Percentiles rank a stretch among this genome's conserved stretches.
phyloP scores from a whole-genome alignment of 64 coral and sea anemone genomes.

The Catalaphyllia jardinei region DNA sequence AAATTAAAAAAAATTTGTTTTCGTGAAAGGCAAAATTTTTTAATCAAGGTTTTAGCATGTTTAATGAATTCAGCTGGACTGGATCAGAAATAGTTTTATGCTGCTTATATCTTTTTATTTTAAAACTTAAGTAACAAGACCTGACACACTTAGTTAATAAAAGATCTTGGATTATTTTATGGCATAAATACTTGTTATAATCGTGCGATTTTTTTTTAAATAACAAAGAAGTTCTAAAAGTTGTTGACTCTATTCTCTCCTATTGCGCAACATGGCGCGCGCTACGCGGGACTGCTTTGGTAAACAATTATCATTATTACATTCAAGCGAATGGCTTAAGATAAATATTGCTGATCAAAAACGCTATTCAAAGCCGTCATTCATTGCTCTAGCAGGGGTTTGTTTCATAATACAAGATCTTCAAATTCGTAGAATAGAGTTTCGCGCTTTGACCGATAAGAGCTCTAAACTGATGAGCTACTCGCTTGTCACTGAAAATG shows the following conservation, averaged over 20 bases:
- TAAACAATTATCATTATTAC: not conserved
- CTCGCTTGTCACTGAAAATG: not conserved
- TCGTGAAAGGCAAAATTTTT: not conserved
- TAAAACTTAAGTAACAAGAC: not conserved
- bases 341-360: not conserved
- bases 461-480: too few relatives aligned
- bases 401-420: too few relatives aligned
- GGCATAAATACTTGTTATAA: not conserved
- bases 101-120: constrained; percentile 13
- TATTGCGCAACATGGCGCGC: constrained; percentile 6
- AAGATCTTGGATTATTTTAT: constrained; percentile 20
- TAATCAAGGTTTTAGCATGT: not conserved
- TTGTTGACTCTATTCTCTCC: not conserved
- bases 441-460: too few relatives aligned
- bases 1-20: not conserved
- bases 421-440: too few relatives aligned
- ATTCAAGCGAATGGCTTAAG: not conserved
- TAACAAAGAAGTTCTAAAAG: not conserved
- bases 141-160: constrained; percentile 16
- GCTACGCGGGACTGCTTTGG: not conserved
- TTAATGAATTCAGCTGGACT: constrained; percentile 34
- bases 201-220: too few relatives aligned
- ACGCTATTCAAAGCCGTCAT: not conserved
- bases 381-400: not conserved
- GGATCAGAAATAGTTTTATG: not conserved